Base-by-base conservation (phyloP, 2,113 vertebrate species). In the Gymnorhina tibicen region DNA sequence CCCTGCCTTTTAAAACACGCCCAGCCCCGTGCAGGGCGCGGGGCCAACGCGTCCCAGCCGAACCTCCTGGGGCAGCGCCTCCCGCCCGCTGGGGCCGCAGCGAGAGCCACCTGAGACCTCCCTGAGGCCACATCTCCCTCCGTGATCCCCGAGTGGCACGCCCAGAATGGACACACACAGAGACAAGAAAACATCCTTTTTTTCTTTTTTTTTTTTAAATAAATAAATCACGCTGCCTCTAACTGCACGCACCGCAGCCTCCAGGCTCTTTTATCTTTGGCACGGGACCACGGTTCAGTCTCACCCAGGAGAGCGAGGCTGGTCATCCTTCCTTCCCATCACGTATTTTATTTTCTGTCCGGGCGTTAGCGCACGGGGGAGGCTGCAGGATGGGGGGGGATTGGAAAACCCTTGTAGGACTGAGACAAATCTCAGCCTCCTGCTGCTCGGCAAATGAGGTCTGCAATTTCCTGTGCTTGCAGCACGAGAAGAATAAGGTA, bases 391-490 rank as follows among this genome's bases (percentile, higher is more conserved):
- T 66, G 60, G 21, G 53, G 21, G 53, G 53, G 42, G 37, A 11
- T 59, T 77, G 56, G 83, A 63, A 83, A 88, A 39, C 62, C 60
- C 35, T 93, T 39, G 24, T 58, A 63, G 91, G 87, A 18, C 73
- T 32, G 49, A 95, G 80, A 85, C 74, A 91, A 93, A 88, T 78
- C 81, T 72, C 70, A 74, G 64, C 76, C 94, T 94, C 95, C 94
- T 70, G 67, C 73, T 13, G 26, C 55, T 90, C 33, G 52, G 87
- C 75, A 90, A 93, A 96, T 74, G 92, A 82, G 92, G 33, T n/a
- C 91, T 78, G 87, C 50, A 82, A 95, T 95, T 95, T 94, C 95
- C 93, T 95, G 79, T 49, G 11, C 91, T 77, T 52, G 87, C 66
- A 77, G 77, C 90, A 41, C 67, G 42, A 73, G 82, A 52, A 83